A percentile compares a stretch with the other conserved stretches of the same genome.
Evolutionary conservation across 2,113 vertebrate genomes (phyloP).

Genomic region (Vombatus ursinus): DNA sequence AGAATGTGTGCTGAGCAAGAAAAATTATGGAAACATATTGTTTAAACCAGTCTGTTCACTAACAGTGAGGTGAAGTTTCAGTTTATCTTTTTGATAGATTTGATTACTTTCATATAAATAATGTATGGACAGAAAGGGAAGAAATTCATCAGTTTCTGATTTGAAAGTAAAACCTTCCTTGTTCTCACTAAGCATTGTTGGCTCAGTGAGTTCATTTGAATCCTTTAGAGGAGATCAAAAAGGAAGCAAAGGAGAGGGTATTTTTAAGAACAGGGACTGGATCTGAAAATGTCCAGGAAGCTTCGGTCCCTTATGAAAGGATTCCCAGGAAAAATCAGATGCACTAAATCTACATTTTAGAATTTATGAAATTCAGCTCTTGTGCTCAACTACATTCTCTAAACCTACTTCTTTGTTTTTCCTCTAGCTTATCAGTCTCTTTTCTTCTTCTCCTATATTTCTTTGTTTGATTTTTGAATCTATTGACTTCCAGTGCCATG

Average conservation of each 20-base stretch:
- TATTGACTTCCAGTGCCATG: not conserved
- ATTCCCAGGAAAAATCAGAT: not conserved
- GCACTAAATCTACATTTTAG: not conserved
- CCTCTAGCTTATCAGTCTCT: not conserved
- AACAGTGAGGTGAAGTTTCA: not conserved
- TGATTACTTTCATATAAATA: conserved; percentile 15
- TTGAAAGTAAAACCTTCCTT: not conserved
- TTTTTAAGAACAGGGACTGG: rapidly evolving
- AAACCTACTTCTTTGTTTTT: not conserved
- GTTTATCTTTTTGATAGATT: conserved; percentile 12
- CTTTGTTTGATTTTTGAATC: not conserved
- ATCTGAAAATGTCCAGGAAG: not conserved
- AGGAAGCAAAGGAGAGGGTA: not conserved
- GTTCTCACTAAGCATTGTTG: not conserved
- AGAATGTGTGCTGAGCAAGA: conserved; percentile 18
- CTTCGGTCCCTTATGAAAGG: not conserved
- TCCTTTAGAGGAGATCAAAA: too few species aligned
- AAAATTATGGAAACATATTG: conserved; percentile 27
- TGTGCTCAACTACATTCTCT: not conserved
- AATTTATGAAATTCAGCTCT: not conserved
- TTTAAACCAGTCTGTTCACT: conserved; percentile 24
- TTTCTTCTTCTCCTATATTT: not conserved
- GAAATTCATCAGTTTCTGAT: not conserved
- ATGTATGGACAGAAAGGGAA: not conserved
- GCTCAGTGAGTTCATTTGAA: not conserved